A percentile compares a stretch with the other conserved stretches of the same genome.
phyloP scores from a whole-genome alignment of 2,888 invertebrate species.

The Argyresthia albistria region DNA sequence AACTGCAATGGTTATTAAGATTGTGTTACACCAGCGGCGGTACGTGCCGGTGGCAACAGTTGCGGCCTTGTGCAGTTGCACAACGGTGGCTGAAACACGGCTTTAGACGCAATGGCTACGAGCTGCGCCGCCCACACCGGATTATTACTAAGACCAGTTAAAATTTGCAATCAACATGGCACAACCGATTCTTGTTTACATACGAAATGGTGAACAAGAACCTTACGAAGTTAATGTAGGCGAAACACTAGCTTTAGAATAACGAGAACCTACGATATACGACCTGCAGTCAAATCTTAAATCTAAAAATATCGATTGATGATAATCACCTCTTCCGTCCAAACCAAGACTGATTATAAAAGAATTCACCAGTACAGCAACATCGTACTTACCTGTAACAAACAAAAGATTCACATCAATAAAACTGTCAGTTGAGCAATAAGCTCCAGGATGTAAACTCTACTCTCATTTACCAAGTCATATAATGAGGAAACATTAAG shows the following conservation, averaged over 20 bases:
- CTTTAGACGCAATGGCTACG: conserved; percentile 41
- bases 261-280: no score
- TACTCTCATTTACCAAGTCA: conserved; percentile 15
- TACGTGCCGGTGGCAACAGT: conserved; percentile 26
- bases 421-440: conserved; percentile 21
- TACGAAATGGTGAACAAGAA: not conserved
- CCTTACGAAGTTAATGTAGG: not conserved
- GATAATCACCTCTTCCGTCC: no score
- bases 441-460: conserved; percentile 16
- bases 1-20: conserved; percentile 19
- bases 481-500: conserved; percentile 23
- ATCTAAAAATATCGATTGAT: no score
- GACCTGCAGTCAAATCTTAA: no score
- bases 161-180: conserved; percentile 7
- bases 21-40: conserved; percentile 30
- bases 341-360: no score
- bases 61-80: conserved; percentile 35
- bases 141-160: conserved; percentile 13
- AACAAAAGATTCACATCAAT: conserved; percentile 24
- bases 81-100: conserved; percentile 44
- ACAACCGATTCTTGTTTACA: conserved; percentile 7
- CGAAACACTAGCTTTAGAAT: no score
- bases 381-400: conserved; percentile 37
- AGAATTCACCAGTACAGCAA: conserved; percentile 16
- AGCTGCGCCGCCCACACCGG: conserved; percentile 11